Evolutionary conservation across 2,797 vertebrate genomes (phyloP).

Genomic region (Chaunax sp.): DNA sequence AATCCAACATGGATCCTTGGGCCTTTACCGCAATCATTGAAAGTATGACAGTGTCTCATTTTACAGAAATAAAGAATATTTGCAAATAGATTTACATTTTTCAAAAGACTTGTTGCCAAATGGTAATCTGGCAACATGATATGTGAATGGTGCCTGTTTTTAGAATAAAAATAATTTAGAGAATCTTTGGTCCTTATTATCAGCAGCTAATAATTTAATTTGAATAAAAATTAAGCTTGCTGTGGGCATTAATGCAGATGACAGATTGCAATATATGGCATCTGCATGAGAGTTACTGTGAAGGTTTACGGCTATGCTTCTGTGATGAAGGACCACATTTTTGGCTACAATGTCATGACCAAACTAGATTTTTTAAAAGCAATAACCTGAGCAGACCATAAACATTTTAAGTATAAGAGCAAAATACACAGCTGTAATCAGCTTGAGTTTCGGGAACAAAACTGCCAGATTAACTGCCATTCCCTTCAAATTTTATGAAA

Average conservation of each 20-base stretch:
- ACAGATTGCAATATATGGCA: not conserved
- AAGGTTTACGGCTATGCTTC: conserved; percentile 13
- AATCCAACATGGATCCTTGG: conserved; percentile 40
- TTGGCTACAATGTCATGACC: conserved; percentile 18
- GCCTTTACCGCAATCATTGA: conserved; percentile 62
- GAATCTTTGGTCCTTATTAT: not conserved
- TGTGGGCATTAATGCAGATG: not conserved
- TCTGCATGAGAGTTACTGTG: not conserved
- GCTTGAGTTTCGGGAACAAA: conserved; percentile 58
- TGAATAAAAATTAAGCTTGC: conserved; percentile 4
- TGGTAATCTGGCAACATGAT: not conserved
- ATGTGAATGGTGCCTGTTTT: not conserved
- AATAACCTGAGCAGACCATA: conserved; percentile 39
- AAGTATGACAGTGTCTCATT: too few relatives aligned
- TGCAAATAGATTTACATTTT: conserved; percentile 25
- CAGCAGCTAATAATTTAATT: conserved; percentile 3
- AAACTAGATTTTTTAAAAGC: conserved; percentile 31
- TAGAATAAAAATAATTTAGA: not conserved
- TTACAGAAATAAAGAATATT: conserved; percentile 2
- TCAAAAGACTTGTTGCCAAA: conserved; percentile 37
- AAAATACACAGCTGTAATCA: conserved; percentile 8
- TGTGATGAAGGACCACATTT: conserved; percentile 19
- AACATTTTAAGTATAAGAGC: conserved; percentile 30
- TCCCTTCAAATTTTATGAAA: conserved; percentile 49
- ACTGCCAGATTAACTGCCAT: conserved; percentile 72